phyloP scores from a whole-genome alignment of 2,113 vertebrate genomes.

The Prolemur simus region DNA sequence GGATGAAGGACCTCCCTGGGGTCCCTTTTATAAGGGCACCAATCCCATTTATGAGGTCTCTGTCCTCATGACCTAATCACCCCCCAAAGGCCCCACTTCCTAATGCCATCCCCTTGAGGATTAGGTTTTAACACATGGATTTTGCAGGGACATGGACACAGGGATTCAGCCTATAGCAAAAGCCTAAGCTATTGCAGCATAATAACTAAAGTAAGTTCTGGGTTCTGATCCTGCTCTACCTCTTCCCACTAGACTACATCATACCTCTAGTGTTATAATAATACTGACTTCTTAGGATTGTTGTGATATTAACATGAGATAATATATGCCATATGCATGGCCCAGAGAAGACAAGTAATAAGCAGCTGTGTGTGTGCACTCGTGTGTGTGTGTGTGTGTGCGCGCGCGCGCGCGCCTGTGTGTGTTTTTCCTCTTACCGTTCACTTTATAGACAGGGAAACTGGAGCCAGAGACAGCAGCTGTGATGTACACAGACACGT shows the following conservation, averaged over 20 bases:
- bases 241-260: not conserved
- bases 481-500: not conserved
- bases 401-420: no score
- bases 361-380: not conserved
- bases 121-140: not conserved
- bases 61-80: not conserved
- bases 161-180: not conserved
- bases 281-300: not conserved
- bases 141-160: not conserved
- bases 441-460: not conserved
- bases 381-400: not conserved
- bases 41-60: not conserved
- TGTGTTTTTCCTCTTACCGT: not conserved
- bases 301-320: not conserved
- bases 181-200: not conserved
- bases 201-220: not conserved
- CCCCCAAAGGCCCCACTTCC: not conserved
- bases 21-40: not conserved
- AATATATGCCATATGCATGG: not conserved
- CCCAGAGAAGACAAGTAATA: not conserved
- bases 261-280: not conserved
- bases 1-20: not conserved
- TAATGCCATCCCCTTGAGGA: not conserved
- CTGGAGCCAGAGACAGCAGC: not conserved
- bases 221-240: not conserved